Conservation (phyloP, 2,113 vertebrate species). For the Barbus barbus region DNA sequence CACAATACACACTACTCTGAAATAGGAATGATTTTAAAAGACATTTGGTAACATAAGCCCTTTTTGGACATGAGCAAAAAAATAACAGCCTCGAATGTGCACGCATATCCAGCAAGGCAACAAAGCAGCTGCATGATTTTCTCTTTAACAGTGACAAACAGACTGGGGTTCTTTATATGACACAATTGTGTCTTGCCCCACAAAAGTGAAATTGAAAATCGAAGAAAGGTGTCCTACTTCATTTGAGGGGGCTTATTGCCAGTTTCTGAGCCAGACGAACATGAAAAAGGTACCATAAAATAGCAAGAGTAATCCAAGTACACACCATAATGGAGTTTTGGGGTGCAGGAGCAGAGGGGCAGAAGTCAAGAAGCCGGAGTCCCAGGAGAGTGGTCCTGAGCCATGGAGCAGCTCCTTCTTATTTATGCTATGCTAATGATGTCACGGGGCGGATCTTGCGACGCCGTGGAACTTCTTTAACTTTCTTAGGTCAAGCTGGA, state of each 20-base stretch:
- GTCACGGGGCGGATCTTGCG: constrained; percentile 81
- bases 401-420: constrained; percentile 79
- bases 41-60: neutral
- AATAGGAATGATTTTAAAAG: neutral
- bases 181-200: neutral
- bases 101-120: neutral
- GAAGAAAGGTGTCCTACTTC: constrained; percentile 29
- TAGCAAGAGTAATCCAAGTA: constrained; percentile 67
- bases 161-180: neutral
- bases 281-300: constrained; percentile 2
- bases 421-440: constrained; percentile 83
- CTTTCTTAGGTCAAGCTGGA: constrained; percentile 98
- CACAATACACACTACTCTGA: neutral
- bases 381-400: constrained; percentile 85
- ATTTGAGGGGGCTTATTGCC: neutral
- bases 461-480: constrained; percentile 84
- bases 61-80: neutral
- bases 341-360: constrained; percentile 74
- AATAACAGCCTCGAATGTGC: neutral
- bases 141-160: neutral
- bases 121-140: neutral
- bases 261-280: constrained; percentile 25
- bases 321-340: constrained; percentile 91
- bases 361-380: constrained; percentile 74
- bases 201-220: neutral